Percentiles rank a stretch among this genome's conserved stretches.
These are phyloP conservation scores for Oikopleura vanhoeffeni DNA, from an alignment of 23 tunicate species.

Conservation along the genomic window DNA sequence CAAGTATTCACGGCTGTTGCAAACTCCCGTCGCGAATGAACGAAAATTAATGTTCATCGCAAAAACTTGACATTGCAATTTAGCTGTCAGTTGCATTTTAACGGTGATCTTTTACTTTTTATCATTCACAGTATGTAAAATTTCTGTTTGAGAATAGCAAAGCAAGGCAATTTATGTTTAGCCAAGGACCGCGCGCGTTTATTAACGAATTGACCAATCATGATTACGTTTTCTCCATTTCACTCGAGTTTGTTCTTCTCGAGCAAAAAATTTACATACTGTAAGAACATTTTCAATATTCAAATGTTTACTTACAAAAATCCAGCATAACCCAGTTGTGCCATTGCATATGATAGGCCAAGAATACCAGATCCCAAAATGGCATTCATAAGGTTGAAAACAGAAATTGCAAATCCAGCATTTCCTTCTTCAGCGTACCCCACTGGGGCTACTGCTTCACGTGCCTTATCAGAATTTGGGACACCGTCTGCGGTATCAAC, in stretches of 20 bases:
- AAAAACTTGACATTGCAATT: no score
- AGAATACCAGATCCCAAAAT: conserved; percentile 92
- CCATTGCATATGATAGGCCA: conserved; percentile 92
- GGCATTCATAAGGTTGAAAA: conserved; percentile 95
- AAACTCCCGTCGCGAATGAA: no score
- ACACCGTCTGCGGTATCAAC: neutral
- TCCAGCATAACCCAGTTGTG: conserved; percentile 64
- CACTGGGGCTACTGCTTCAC: neutral
- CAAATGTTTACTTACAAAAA: conserved; percentile 29
- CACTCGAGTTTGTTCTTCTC: no score
- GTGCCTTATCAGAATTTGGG: neutral
- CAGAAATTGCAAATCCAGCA: conserved; percentile 67
- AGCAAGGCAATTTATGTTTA: no score
- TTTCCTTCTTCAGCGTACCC: conserved; percentile 21
- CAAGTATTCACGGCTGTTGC: no score
- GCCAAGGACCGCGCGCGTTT: neutral
- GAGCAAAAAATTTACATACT: no score
- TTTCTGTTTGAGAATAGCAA: no score
- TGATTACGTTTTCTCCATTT: no score
- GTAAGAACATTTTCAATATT: neutral
- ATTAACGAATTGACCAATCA: no score
- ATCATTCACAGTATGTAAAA: neutral
- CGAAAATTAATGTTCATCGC: no score
- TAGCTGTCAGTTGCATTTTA: no score
- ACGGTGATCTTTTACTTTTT: no score